These are phyloP conservation scores for Rosalia funebris DNA, from an alignment of 2,888 invertebrate genomes.

Conservation along the genomic window DNA sequence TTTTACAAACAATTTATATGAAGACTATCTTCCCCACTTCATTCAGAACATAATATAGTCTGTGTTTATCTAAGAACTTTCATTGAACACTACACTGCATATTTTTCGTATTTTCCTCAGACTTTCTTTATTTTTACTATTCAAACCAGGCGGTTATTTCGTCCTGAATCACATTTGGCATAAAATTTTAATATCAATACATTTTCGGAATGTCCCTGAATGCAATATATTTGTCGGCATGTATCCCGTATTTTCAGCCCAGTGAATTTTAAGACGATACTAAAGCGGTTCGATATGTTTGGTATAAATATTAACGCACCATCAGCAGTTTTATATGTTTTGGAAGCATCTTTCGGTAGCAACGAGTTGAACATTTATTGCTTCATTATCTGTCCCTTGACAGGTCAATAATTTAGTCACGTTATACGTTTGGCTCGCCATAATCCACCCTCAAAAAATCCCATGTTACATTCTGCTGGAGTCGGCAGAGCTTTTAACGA, in stretches of 20 bases:
- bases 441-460: constrained; percentile 48
- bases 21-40: too few relatives aligned
- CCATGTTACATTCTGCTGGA: constrained; percentile 47
- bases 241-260: constrained; percentile 44
- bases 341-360: constrained; percentile 56
- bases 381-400: constrained; percentile 43
- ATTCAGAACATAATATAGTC: too few relatives aligned
- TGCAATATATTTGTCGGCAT: constrained; percentile 38
- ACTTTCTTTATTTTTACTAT: too few relatives aligned
- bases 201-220: constrained; percentile 25
- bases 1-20: too few relatives aligned
- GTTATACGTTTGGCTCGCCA: constrained; percentile 41
- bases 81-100: too few relatives aligned
- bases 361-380: constrained; percentile 57
- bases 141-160: neutral
- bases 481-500: constrained; percentile 58
- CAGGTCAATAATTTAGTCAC: constrained; percentile 45
- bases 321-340: constrained; percentile 61
- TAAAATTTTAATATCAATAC: constrained; percentile 28
- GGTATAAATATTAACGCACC: constrained; percentile 61
- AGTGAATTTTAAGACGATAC: constrained; percentile 44
- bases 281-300: constrained; percentile 53
- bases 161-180: constrained; percentile 17
- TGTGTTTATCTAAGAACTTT: too few relatives aligned
- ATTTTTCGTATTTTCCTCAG: too few relatives aligned